Percentiles rank a stretch among this genome's conserved stretches.
phyloP scores from a whole-genome alignment of 2,113 vertebrate species.

The Thermophis baileyi region DNA sequence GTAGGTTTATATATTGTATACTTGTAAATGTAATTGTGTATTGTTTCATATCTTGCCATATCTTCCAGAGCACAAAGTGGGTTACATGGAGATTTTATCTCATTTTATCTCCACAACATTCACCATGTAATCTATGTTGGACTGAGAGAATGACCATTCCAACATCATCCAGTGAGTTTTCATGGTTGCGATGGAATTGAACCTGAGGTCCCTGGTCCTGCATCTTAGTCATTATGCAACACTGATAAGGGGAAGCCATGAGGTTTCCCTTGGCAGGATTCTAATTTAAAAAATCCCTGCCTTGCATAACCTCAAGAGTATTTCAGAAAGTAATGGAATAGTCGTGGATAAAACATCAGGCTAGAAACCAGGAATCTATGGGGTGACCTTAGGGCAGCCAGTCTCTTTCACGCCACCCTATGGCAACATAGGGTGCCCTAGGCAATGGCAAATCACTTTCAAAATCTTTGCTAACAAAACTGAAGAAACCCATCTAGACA shows the following conservation, averaged over 20 bases:
- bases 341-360: not conserved
- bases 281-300: not conserved
- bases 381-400: not conserved
- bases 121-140: not conserved
- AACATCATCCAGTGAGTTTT: not conserved
- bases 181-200: not conserved
- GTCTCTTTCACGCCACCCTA: not conserved
- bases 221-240: not conserved
- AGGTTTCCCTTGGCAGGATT: not conserved
- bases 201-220: not conserved
- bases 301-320: not conserved
- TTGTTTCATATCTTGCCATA: not conserved
- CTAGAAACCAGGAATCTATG: not conserved
- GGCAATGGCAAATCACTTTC: not conserved
- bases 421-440: not conserved
- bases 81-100: not conserved
- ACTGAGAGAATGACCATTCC: not conserved
- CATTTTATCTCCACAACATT: not conserved
- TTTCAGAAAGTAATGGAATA: not conserved
- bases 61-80: not conserved
- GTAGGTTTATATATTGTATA: not conserved
- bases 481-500: not conserved
- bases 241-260: not conserved
- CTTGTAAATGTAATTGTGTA: not conserved
- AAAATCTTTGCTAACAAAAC: not conserved